Conservation (phyloP, 2,113 vertebrate species). For the Seriola aureovittata region DNA sequence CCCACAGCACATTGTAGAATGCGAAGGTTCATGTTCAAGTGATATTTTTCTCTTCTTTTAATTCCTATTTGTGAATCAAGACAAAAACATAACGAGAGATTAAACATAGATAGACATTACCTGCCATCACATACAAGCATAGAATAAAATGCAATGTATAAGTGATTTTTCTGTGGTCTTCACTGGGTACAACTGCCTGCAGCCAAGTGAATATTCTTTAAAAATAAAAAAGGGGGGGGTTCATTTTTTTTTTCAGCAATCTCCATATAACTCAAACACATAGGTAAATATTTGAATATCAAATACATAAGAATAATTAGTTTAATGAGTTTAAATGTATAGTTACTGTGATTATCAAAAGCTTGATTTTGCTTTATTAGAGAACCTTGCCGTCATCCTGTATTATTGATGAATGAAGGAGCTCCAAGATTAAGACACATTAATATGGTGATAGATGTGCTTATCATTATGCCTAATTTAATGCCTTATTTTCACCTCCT, state of each 20-base stretch:
- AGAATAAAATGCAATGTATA: slow-evolving; percentile 2
- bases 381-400: slow-evolving; percentile 20
- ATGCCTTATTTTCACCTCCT: slow-evolving; percentile 36
- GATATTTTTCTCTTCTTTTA: slow-evolving; percentile 40
- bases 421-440: slow-evolving; percentile 43
- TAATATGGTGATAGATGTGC: slow-evolving; percentile 33
- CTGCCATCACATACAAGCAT: background rate
- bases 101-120: no score
- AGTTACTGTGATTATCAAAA: slow-evolving; percentile 10
- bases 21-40: slow-evolving; percentile 53
- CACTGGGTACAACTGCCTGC: slow-evolving; percentile 15
- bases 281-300: background rate
- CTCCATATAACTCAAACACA: background rate
- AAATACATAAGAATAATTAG: background rate
- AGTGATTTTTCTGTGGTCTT: slow-evolving; percentile 46
- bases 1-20: slow-evolving; percentile 52
- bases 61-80: background rate
- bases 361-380: slow-evolving; percentile 1
- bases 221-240: background rate
- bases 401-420: slow-evolving; percentile 42
- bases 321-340: background rate
- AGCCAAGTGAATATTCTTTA: slow-evolving; percentile 1
- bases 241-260: background rate
- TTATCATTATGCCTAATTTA: slow-evolving; percentile 27
- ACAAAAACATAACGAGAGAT: background rate